Conservation (phyloP, 2,113 vertebrate species). For the Mystacornis crossleyi region DNA sequence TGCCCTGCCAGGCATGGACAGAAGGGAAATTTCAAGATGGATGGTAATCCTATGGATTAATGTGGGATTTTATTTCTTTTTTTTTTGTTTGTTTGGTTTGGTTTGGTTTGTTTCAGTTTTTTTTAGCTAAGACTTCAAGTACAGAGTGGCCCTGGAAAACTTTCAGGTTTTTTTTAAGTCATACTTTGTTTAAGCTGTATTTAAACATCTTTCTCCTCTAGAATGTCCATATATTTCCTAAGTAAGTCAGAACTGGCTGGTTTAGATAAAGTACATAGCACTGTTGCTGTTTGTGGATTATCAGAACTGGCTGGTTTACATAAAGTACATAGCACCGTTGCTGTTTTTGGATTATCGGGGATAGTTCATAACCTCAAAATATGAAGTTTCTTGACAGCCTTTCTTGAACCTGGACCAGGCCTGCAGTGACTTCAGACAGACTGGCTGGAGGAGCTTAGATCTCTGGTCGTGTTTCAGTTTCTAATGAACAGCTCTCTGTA, state of each 20-base stretch:
- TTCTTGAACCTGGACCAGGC: neutral
- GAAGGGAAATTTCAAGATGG: neutral
- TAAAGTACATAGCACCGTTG: neutral
- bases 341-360: neutral
- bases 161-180: neutral
- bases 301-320: no score
- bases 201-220: neutral
- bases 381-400: neutral
- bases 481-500: neutral
- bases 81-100: neutral
- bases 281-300: neutral
- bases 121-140: neutral
- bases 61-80: neutral
- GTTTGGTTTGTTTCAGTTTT: accelerated
- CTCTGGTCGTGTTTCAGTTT: neutral
- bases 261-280: neutral
- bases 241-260: neutral
- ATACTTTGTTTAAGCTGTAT: neutral
- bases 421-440: neutral
- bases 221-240: neutral
- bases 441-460: neutral
- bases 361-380: neutral
- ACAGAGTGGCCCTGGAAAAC: neutral
- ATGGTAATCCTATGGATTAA: neutral
- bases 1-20: accelerated